A percentile compares a stretch with the other conserved stretches of the same genome.
These are phyloP conservation scores for Drosophila littoralis DNA, from an alignment of 1,140 invertebrate genomes.

Conservation along the genomic window DNA sequence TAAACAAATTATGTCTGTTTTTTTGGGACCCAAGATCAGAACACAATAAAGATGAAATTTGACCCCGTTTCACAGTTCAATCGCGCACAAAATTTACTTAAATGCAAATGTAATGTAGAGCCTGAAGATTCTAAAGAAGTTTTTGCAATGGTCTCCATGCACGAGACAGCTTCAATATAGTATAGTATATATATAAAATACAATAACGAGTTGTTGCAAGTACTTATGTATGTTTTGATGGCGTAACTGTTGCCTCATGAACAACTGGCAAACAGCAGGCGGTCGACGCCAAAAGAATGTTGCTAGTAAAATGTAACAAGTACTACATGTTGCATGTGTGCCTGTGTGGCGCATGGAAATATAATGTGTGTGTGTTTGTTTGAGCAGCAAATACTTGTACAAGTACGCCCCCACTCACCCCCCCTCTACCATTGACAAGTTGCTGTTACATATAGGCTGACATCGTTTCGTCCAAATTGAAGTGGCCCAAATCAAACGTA, in stretches of 20 bases:
- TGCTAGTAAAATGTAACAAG: constrained; percentile 11
- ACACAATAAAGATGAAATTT: no score
- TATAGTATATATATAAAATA: no score
- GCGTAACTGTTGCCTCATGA: constrained; percentile 16
- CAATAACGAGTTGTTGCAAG: constrained; percentile 13
- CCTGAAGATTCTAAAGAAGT: no score
- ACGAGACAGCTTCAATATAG: background rate
- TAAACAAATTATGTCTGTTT: no score
- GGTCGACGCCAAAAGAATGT: constrained; percentile 25
- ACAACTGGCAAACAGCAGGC: constrained; percentile 33
- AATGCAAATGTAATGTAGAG: no score
- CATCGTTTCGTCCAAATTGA: background rate
- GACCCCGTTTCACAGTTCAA: no score
- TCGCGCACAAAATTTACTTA: no score
- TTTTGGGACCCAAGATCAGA: no score
- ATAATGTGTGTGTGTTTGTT: constrained; percentile 7
- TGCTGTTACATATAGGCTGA: background rate
- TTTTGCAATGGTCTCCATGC: no score
- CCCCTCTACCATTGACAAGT: background rate
- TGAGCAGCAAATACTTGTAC: constrained; percentile 4
- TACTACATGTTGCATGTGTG: constrained; percentile 7
- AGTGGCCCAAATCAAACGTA: constrained; percentile 12
- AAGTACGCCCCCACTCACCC: background rate
- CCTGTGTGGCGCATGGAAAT: constrained; percentile 12
- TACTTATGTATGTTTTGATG: constrained; percentile 20